phyloP scores from a whole-genome alignment of 2,797 vertebrate species.

The Bradypodion ventrale region DNA sequence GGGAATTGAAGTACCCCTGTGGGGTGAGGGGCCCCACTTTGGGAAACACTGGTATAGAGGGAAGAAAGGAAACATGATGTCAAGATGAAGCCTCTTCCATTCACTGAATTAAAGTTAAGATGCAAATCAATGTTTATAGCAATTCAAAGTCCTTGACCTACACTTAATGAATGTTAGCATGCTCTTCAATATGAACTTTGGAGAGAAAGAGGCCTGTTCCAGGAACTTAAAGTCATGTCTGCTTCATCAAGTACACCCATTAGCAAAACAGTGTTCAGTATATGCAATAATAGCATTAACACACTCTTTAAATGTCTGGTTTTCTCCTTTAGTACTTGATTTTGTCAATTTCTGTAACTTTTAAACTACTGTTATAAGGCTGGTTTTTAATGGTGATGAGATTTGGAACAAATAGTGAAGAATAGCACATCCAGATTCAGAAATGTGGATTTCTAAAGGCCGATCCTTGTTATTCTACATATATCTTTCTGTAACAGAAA shows the following conservation, averaged over 20 bases:
- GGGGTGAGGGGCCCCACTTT: no score
- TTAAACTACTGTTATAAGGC: background rate
- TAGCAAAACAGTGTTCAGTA: background rate
- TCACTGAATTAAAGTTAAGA: background rate
- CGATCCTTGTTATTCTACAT: background rate
- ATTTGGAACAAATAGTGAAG: background rate
- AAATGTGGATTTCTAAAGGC: background rate
- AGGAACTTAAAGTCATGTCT: slow-evolving; percentile 11
- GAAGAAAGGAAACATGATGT: background rate
- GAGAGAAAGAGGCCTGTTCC: slow-evolving; percentile 31
- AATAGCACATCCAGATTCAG: background rate
- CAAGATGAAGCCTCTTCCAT: background rate
- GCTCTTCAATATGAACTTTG: background rate
- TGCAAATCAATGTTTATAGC: slow-evolving; percentile 11
- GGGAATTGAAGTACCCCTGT: no score
- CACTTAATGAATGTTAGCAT: slow-evolving; percentile 54
- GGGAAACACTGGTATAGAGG: background rate
- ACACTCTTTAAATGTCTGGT: no score
- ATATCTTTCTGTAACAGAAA: background rate
- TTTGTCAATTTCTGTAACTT: background rate
- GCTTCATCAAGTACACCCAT: slow-evolving; percentile 28
- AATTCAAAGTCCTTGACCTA: slow-evolving; percentile 32
- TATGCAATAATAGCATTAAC: background rate
- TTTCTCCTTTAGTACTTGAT: background rate
- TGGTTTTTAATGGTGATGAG: background rate